These are phyloP conservation scores for Leptopilina boulardi DNA, from an alignment of 1,140 invertebrate genomes.

Conservation along the genomic window DNA sequence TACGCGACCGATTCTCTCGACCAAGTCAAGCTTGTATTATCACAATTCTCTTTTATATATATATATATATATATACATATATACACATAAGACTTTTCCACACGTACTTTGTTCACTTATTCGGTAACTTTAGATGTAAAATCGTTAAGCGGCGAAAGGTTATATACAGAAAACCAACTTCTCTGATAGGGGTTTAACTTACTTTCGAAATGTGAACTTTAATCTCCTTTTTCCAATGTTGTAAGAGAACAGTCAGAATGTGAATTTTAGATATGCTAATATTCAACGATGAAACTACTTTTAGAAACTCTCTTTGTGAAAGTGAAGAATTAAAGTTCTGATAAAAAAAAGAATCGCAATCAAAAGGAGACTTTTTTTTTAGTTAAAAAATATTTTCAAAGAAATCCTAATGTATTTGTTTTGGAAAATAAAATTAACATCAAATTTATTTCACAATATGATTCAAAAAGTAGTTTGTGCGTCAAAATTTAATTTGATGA, in stretches of 20 bases:
- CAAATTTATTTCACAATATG: no score
- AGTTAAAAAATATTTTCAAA: no score
- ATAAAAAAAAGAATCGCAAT: no score
- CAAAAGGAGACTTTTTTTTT: no score
- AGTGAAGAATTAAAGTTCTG: neutral
- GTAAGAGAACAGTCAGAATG: neutral
- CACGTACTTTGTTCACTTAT: neutral
- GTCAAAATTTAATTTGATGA: constrained; percentile 38
- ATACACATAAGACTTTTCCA: constrained; percentile 41
- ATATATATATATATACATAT: no score
- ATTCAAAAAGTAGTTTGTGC: neutral
- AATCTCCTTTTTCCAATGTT: constrained; percentile 15
- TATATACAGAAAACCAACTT: constrained; percentile 40
- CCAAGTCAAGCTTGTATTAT: constrained; percentile 33
- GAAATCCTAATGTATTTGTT: no score
- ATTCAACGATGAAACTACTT: neutral
- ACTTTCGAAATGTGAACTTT: neutral
- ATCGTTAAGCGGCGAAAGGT: constrained; percentile 27
- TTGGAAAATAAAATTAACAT: no score
- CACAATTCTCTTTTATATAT: constrained; percentile 44
- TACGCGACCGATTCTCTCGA: constrained; percentile 38
- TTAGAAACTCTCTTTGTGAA: neutral
- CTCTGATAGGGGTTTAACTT: constrained; percentile 20
- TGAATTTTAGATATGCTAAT: neutral
- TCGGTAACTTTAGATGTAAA: constrained; percentile 36